Evolutionary conservation across 2,888 invertebrate genomes (phyloP).

Genomic region (Herminia tarsipennalis): DNA sequence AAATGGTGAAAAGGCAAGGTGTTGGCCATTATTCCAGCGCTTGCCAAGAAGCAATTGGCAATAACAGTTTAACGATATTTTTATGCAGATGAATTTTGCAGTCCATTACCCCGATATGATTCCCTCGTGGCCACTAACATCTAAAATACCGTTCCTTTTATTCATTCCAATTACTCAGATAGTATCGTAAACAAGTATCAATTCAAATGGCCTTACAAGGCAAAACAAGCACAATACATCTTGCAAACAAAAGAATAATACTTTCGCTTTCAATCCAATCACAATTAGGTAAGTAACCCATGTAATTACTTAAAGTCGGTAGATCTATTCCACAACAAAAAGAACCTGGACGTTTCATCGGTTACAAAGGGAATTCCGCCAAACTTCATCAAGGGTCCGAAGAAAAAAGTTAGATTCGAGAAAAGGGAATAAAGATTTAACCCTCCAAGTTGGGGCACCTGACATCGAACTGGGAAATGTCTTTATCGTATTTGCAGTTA

Average conservation of each 20-base stretch:
- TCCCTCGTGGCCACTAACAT: slow-evolving; percentile 6
- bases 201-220: slow-evolving; percentile 10
- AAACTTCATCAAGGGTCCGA: slow-evolving; percentile 40
- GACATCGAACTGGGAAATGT: slow-evolving; percentile 19
- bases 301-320: slow-evolving; percentile 45
- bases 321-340: slow-evolving; percentile 38
- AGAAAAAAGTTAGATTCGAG: slow-evolving; percentile 31
- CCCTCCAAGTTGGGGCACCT: slow-evolving; percentile 24
- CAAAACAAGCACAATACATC: slow-evolving; percentile 21
- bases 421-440: slow-evolving; percentile 33
- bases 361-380: slow-evolving; percentile 40
- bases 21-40: slow-evolving; percentile 1
- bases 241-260: slow-evolving; percentile 33
- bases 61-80: slow-evolving; percentile 11
- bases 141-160: slow-evolving; percentile 4
- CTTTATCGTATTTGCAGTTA: slow-evolving; percentile 30
- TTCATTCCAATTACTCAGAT: slow-evolving; percentile 8
- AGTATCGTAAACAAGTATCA: neutral
- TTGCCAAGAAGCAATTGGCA: slow-evolving; percentile 4
- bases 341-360: slow-evolving; percentile 36
- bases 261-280: slow-evolving; percentile 41
- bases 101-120: slow-evolving; percentile 5
- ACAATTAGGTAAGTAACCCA: slow-evolving; percentile 45
- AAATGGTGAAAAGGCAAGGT: slow-evolving; percentile 1
- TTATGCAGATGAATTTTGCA: slow-evolving; percentile 12